Percentiles rank a stretch among this genome's conserved stretches.
phyloP scores from a whole-genome alignment of 2,888 invertebrate species.

The Nineta flava region DNA sequence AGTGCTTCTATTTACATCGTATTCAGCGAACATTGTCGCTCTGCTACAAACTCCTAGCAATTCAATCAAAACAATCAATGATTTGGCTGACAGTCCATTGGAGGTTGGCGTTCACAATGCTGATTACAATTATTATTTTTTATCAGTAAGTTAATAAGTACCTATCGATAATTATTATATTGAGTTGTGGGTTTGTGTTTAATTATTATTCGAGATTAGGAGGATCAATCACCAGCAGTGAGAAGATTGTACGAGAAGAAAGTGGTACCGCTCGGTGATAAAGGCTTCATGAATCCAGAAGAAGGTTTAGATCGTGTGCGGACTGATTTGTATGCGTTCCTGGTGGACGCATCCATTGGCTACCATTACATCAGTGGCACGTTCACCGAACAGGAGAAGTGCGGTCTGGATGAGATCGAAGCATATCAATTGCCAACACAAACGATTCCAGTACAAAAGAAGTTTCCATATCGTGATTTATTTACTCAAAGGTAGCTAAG shows the following conservation, averaged over 20 bases:
- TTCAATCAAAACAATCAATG: constrained; percentile 43
- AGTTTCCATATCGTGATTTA: no score
- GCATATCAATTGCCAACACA: no score
- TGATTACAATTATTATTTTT: no score
- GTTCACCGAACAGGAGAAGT: no score
- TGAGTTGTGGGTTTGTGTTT: no score
- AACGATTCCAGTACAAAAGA: no score
- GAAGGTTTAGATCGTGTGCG: constrained; percentile 40
- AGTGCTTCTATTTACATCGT: constrained; percentile 58
- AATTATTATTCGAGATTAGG: no score
- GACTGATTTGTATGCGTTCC: constrained; percentile 38
- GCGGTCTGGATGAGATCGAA: no score
- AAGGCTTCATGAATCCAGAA: constrained; percentile 33
- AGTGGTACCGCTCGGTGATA: constrained; percentile 35
- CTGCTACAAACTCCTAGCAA: constrained; percentile 55
- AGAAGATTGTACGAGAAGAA: constrained; percentile 35
- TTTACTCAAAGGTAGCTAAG: background rate
- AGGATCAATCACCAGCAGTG: constrained; percentile 35
- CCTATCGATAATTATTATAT: no score
- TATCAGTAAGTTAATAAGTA: no score
- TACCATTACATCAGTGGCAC: no score
- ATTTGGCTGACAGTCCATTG: constrained; percentile 26
- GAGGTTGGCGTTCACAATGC: background rate
- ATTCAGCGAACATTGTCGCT: constrained; percentile 61
- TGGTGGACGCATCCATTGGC: constrained; percentile 20